Evolutionary conservation across 2,797 vertebrate species (phyloP), one percentile per base, ranked within the genome.

Genomic region (Apogon hyalosoma): DNA sequence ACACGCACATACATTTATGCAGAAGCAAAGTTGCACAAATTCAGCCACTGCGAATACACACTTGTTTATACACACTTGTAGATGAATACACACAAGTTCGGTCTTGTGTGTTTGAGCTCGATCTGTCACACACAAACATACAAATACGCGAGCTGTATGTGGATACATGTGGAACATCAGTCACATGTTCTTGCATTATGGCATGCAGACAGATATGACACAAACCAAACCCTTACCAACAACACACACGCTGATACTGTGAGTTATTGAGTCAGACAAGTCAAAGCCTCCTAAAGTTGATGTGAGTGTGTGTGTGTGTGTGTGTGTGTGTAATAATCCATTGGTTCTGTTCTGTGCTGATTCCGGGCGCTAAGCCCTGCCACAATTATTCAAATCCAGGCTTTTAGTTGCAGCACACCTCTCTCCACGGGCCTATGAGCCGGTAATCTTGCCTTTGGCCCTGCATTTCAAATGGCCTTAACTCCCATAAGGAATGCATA

Each of bases 401-500:
- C 96, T 96, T 97, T 98, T 97, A 98, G 96, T 96, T 96, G 94
- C 96, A 96, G 96, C 96, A 95, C 95, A 96, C 95, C 96, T 96
- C 96, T 97, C 96, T 95, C 96, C 95, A 95, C 94, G 96, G 96
- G 96, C 95, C 96, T 95, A 88, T 96, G 95, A 95, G 93, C 95
- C 94, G 94, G 93, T 97, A 98, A 98, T 98, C 96, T 97, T 95
- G 95, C 96, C 96, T 92, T 97, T 97, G 96, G 96, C 97, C 96
- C 96, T 96, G 96, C 96, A 97, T 98, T 96, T 98, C 96, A 96
- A 97, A 98, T 97, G 95, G 96, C 97, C 96, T 97, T 97, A 98
- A 97, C 96, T 98, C 96, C 96, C 95, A 93, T 96, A 97, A 98
- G 96, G 96, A 96, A 98, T 97, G 95, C 96, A 96, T 97, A 95